A percentile compares a stretch with the other conserved stretches of the same genome.
Conservation (phyloP, 2,888 invertebrate genomes). For the Zhuqinia jingwanae region DNA sequence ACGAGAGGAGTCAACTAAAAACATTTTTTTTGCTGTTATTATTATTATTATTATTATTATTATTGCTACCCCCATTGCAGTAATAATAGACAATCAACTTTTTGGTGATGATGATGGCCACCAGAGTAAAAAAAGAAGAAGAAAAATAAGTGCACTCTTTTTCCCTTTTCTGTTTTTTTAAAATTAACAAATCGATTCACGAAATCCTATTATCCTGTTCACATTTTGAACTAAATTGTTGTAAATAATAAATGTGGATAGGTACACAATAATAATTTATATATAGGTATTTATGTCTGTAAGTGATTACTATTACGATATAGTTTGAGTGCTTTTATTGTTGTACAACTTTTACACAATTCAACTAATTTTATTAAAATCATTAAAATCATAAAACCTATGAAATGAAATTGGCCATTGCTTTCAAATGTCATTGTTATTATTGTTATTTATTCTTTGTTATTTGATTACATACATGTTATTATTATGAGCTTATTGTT, state of each 20-base stretch:
- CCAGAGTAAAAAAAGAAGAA: not conserved
- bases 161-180: no score
- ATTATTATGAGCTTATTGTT: not conserved
- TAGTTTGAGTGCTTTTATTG: no score
- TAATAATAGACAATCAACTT: not conserved
- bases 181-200: no score
- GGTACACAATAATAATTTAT: no score
- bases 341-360: not conserved
- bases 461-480: not conserved
- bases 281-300: no score
- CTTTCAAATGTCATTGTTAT: slow-evolving; percentile 44
- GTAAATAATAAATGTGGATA: not conserved
- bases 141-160: not conserved
- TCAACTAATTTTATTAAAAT: not conserved
- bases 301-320: no score
- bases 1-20: not conserved
- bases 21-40: not conserved
- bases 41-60: not conserved
- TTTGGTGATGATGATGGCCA: not conserved
- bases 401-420: not conserved
- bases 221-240: slow-evolving; percentile 10
- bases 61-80: not conserved
- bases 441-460: not conserved
- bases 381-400: not conserved
- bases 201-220: not conserved